Evolutionary conservation across 2,888 invertebrate species (phyloP), one percentile per base, ranked within the genome.

Genomic region (Steinernema carpocapsae): DNA sequence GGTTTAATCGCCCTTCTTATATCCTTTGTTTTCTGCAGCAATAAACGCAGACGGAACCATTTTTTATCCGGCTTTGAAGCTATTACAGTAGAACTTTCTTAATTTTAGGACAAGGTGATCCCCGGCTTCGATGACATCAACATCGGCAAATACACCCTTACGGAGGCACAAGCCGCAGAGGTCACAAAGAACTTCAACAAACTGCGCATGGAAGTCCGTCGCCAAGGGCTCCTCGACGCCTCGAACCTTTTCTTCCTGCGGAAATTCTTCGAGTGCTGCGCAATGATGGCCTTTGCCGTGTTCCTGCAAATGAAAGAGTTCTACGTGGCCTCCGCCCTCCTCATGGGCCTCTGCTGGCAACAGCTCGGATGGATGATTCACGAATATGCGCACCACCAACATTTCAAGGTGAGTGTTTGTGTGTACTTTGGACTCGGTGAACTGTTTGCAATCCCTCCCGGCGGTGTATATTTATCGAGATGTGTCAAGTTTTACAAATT

Each of bases 291-390:
- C 0, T 56, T 81, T 0, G 84, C 86, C 1, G 73, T 85, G 24
- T 82, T 77, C 72, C 79, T 86, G 14, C 85, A 86, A 56, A 80
- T 75, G 51, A 76, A 81, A 73, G 79, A 76, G 12, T 81, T 76
- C 32, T 86, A 85, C 76, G 52, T 86, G 1, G 72, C 78, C 1
- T 80, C 86, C 3, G 86, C 86, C 2, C 73, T 86, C 59, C 71
- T 84, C 43, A 83, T 85, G 85, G 86, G 86, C 10, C 76, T 86
- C 52, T 83, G 85, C 4, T 86, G 86, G 86, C 86, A 86, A 59
- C 86, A 86, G 42, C 75, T 85, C 19, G 86, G 83, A 22, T 83
- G 83, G 83, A 79, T 79, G 79, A 77, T 82, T 26, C 82, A 83
- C 76, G 85, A 86, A 74, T 85, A 84, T 59, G 81, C 84, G 32